phyloP scores from a whole-genome alignment of 1,140 invertebrate genomes.

The Teleogryllus occipitalis region DNA sequence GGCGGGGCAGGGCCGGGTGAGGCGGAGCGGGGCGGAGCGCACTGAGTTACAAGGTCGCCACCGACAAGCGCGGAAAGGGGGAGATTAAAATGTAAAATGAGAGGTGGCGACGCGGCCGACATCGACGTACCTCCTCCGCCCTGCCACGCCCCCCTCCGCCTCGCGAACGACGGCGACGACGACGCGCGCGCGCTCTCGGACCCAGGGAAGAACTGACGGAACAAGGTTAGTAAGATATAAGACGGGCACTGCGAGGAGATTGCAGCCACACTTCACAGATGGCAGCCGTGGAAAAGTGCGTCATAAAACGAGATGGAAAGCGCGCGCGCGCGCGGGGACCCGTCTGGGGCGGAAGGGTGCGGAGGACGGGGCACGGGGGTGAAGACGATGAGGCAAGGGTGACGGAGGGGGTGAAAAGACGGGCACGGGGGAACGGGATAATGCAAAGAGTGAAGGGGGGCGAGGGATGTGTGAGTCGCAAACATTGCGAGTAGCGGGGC shows the following conservation, averaged over 20 bases:
- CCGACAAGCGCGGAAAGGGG: neutral
- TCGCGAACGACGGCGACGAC: no score
- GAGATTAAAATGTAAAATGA: slow-evolving; percentile 6
- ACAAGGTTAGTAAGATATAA: slow-evolving; percentile 5
- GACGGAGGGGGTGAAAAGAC: no score
- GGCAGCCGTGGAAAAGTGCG: neutral
- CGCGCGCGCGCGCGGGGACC: no score
- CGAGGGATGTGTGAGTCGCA: no score
- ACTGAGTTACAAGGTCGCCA: neutral
- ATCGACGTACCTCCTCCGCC: neutral
- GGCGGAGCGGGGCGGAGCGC: neutral
- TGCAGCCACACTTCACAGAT: neutral
- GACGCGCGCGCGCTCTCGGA: neutral
- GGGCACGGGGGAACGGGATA: no score
- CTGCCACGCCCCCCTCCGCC: neutral
- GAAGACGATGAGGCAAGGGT: no score
- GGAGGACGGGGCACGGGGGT: no score
- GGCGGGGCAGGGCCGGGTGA: no score
- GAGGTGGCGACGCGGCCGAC: neutral
- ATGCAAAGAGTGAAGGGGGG: no score
- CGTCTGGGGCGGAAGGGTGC: no score
- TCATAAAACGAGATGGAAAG: neutral
- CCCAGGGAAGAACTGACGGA: neutral
- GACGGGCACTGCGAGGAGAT: neutral
- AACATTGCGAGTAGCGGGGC: no score